Conservation (phyloP, 2,797 vertebrate genomes). For the Gadopsis bispinosus region DNA sequence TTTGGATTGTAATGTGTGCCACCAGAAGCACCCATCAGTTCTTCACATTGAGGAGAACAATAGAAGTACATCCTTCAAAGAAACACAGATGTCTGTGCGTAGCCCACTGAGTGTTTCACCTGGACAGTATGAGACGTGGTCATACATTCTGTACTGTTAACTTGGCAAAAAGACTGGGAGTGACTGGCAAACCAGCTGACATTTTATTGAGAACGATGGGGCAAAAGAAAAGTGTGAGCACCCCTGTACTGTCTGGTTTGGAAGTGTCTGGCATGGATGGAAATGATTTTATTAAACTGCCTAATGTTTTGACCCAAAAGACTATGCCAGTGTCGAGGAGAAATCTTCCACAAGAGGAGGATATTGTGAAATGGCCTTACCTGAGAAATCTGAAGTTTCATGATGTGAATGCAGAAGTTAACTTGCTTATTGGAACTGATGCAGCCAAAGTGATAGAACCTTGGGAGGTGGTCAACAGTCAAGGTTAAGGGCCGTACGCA, state of each 20-base stretch:
- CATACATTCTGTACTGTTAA: neutral
- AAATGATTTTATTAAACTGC: neutral
- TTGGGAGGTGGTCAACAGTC: constrained; percentile 13
- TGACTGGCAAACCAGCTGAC: neutral
- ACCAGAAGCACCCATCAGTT: constrained; percentile 19
- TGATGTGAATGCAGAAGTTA: neutral
- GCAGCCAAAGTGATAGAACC: constrained; percentile 17
- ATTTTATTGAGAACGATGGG: neutral
- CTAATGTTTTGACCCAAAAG: neutral
- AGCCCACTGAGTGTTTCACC: neutral
- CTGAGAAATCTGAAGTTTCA: neutral
- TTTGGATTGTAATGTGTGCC: constrained; percentile 26
- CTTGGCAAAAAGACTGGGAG: neutral
- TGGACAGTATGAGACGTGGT: neutral
- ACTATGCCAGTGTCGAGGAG: neutral
- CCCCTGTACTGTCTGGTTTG: neutral
- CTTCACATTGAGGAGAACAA: neutral
- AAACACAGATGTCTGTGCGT: neutral
- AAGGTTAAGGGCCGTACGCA: neutral
- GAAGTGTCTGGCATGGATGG: neutral
- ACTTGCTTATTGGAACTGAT: constrained; percentile 24
- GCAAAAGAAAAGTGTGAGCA: neutral
- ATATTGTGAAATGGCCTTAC: neutral
- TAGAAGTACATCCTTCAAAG: neutral
- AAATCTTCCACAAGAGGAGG: neutral